Evolutionary conservation across 1,140 invertebrate genomes (phyloP).

Genomic region (Plodia interpunctella): DNA sequence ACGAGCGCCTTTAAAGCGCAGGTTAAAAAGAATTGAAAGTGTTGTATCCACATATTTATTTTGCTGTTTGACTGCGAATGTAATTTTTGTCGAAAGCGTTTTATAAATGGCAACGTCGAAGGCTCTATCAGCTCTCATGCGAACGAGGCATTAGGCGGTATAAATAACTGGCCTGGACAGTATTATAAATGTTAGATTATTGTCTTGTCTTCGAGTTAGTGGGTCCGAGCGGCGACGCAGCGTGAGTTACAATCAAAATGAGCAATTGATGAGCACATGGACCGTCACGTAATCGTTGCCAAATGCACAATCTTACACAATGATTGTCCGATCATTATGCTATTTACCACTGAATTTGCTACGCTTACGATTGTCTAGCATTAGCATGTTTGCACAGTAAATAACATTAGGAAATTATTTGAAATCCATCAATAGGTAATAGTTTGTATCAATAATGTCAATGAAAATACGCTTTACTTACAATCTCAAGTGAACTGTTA

Average conservation of each 20-base stretch:
- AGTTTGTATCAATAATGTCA: no score
- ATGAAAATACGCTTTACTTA: no score
- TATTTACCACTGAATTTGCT: slow-evolving; percentile 1
- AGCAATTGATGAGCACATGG: slow-evolving; percentile 42
- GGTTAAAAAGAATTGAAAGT: no score
- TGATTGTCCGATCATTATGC: slow-evolving; percentile 5
- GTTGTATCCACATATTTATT: no score
- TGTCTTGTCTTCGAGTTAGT: not conserved
- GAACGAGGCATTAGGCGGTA: no score
- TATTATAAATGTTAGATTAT: slow-evolving; percentile 16
- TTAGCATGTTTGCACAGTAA: not conserved
- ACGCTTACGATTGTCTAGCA: not conserved
- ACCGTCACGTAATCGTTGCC: slow-evolving; percentile 39
- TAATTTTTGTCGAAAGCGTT: no score
- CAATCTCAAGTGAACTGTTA: no score
- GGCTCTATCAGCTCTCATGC: no score
- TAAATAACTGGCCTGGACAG: slow-evolving; percentile 2
- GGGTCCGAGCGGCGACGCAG: not conserved
- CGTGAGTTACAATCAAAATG: slow-evolving; percentile 20
- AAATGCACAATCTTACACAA: slow-evolving; percentile 36
- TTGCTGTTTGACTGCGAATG: no score
- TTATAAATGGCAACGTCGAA: no score
- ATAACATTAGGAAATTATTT: not conserved
- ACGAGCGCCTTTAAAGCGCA: no score
- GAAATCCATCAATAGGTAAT: no score